Conservation (phyloP, 2,888 invertebrate genomes). For the Ormyrus thymus region DNA sequence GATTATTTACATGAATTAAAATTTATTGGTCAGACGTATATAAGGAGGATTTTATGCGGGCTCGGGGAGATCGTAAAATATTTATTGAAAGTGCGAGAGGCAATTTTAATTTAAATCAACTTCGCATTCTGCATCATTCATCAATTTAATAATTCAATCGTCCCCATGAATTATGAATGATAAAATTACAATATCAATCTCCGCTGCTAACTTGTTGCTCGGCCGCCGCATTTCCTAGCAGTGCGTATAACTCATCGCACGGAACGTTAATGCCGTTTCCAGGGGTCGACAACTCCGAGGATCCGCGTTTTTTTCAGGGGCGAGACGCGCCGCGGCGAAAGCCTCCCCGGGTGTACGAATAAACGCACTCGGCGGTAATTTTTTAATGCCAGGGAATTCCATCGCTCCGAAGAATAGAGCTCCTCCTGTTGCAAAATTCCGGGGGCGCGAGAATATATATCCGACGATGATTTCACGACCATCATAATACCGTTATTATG, state of each 20-base stretch:
- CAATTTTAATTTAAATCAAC: no score
- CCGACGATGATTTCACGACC: slow-evolving; percentile 20
- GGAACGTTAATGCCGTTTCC: slow-evolving; percentile 5
- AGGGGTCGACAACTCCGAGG: background rate
- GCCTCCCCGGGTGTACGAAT: background rate
- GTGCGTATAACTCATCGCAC: no score
- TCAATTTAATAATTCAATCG: slow-evolving; percentile 1
- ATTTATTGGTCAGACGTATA: no score
- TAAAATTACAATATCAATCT: slow-evolving; percentile 25
- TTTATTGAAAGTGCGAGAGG: no score
- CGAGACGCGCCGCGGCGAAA: no score
- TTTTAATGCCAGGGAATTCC: slow-evolving; percentile 23
- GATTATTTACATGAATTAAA: no score
- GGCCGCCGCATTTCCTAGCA: no score
- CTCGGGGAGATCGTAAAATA: no score
- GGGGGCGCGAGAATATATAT: background rate
- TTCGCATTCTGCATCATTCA: no score
- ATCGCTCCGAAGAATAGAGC: background rate
- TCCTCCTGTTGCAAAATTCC: no score
- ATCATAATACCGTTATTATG: slow-evolving; percentile 26
- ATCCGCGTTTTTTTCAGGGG: background rate
- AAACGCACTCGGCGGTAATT: slow-evolving; percentile 5
- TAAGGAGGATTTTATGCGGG: no score
- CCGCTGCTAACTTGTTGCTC: slow-evolving; percentile 38
- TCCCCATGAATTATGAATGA: slow-evolving; percentile 32